Percentiles rank a stretch among this genome's conserved stretches.
These are phyloP conservation scores for Ammodytes dubius DNA, from an alignment of 2,113 vertebrate genomes.

Conservation along the genomic window DNA sequence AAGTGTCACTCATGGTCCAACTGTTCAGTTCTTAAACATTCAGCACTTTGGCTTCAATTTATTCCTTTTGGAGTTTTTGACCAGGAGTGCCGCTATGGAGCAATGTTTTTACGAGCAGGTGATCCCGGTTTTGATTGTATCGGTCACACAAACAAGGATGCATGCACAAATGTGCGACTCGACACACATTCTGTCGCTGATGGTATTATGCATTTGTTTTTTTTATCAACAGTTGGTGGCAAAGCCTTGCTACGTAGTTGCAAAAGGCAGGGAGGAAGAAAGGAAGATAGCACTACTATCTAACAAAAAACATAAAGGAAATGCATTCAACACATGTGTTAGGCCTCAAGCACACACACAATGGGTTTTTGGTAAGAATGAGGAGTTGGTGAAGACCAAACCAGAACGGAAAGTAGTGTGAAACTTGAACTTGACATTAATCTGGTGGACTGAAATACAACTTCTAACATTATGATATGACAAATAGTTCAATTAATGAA, in stretches of 20 bases:
- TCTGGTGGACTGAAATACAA: background rate
- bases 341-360: too few species aligned
- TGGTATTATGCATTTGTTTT: background rate
- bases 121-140: background rate
- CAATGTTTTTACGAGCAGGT: background rate
- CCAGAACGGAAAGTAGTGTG: background rate
- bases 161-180: background rate
- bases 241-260: too few species aligned
- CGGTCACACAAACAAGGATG: background rate
- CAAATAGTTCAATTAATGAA: too few species aligned
- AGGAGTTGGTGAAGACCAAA: background rate
- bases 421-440: background rate
- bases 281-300: too few species aligned
- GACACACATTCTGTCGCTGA: background rate
- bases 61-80: background rate
- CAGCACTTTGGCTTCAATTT: background rate
- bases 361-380: too few species aligned
- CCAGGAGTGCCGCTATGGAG: background rate
- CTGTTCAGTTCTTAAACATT: too few species aligned
- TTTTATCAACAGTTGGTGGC: background rate
- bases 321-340: too few species aligned
- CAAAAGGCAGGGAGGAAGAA: background rate
- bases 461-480: too few species aligned
- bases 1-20: too few species aligned
- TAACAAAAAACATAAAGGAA: background rate